Base-by-base conservation (phyloP, 2,113 vertebrate species). In the Phaethornis superciliosus region DNA sequence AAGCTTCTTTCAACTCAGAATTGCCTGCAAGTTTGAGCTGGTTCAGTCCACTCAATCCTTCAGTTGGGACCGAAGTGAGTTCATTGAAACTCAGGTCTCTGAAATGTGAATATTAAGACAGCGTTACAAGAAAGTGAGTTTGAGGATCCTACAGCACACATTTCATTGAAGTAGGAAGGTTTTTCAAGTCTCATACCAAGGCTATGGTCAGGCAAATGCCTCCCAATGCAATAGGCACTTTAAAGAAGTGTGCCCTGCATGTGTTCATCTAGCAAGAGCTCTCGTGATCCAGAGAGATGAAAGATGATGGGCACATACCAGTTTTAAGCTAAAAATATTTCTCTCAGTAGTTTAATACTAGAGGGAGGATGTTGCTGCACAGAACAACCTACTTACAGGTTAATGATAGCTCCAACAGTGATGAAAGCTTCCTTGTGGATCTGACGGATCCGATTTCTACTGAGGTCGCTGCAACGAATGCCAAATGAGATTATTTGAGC, bases 1-100 rank as follows among this genome's bases (percentile, higher is more conserved):
- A 97, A 37, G 98, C 97, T 86, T 98, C 98, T 89, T 98, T 99
- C 97, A 99, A 88, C 67, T 98, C 97, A 12, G 98, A 96, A 95
- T 99, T 99, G 71, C 99, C 99, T 27, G 98, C 97, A 77, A 99
- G 98, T 90, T 99, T 99, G 70, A 99, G 98, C 40, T 99, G 99
- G 95, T 98, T 99, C 81, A 99, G 96, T 19, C 98, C 94, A 76
- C 90, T 97, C 80, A 99, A 95, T 91, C 99, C 99, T 91, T 98
- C 97, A 6, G 98, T 98, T 63, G 99, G 98, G 94, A 99, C 90
- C 55, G 97, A 97, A 91, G 96, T 96, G 88, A 99, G 97, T 40
- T 98, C 98, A 82, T 99, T 99, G 96, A 98, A 98, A 96, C 99
- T 99, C 60, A 99, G 87, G 94, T 99, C 99, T 97, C 99, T 98